Base-by-base conservation (phyloP, 2,888 invertebrate genomes). In the Linnaemya vulpina region DNA sequence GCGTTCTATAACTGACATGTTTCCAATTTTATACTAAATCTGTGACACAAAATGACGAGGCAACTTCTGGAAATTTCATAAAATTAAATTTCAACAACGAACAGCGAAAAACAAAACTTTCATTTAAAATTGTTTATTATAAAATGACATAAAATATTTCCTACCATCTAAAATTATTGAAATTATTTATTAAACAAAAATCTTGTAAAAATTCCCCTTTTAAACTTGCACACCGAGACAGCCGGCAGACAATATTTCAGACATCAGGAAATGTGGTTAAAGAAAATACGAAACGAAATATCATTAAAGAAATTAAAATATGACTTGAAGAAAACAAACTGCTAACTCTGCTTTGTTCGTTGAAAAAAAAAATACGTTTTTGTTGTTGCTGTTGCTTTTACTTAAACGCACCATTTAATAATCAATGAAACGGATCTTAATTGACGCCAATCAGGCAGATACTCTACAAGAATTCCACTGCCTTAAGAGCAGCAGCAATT, bases 401-500 rank as follows among this genome's bases (percentile, higher is more conserved):
- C 53, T 71, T 68, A 77, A 68, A 17, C 49, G 17, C 38, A 60
- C 9, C 40, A 35, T 40, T 60, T 38, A 77, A 20, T 15, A 67
- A 46, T 62, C 22, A 71, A 51, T 51, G 73, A 80, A 80, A 74
- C 80, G 80, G 80, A 80, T 80, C 67, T 74, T 40, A 22, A 63
- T 58, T 60, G 65, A 49, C 71, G 55, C 63, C 74, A 63, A 51
- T 60, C 25, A 62, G 22, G 20, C 67, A 63, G 35, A 17, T 43
- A 15, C 11, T 49, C 55, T 55, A 13, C 49, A 53, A 75, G 20
- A 68, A 74, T 81, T 43, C 43, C 60, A 68, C 51, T 62, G n/a
- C 17, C 46, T 13, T 43, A 67, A 15, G 20, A 17, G 0, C 46
- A 65, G 53, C 43, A 30, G 15, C 53, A 63, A 13, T 63, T 38